These are phyloP conservation scores for Montipora sp. DNA, from an alignment of 64 coral and sea anemone genomes.

Conservation along the genomic window DNA sequence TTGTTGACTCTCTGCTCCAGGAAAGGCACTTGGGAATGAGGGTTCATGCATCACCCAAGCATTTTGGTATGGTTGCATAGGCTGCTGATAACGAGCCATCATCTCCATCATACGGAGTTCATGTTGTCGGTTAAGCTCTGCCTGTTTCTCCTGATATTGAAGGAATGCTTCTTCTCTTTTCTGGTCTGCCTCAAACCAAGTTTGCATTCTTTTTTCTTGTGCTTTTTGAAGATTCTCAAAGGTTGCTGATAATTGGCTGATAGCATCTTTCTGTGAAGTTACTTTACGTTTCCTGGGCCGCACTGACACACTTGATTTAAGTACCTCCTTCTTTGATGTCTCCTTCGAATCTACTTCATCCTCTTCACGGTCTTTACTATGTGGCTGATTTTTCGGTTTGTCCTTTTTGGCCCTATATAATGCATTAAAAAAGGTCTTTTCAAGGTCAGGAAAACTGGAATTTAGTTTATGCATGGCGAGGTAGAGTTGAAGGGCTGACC, in stretches of 20 bases:
- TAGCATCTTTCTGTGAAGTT: constrained; percentile 61
- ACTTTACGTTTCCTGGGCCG: constrained; percentile 70
- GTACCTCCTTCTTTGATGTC: constrained; percentile 60
- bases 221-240: constrained; percentile 72
- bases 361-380: background rate
- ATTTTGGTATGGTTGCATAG: constrained; percentile 60
- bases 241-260: constrained; percentile 61
- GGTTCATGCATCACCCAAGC: constrained; percentile 49
- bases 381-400: background rate
- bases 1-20: constrained; percentile 30
- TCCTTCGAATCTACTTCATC: constrained; percentile 32
- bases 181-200: constrained; percentile 48
- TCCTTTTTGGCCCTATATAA: background rate
- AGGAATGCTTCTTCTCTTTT: constrained; percentile 70
- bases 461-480: background rate
- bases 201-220: constrained; percentile 70
- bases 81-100: constrained; percentile 59
- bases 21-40: constrained; percentile 39
- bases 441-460: constrained; percentile 14
- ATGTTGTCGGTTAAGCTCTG: constrained; percentile 68
- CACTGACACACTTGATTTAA: constrained; percentile 42
- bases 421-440: background rate
- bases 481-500: constrained; percentile 11
- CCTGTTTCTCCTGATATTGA: constrained; percentile 79
- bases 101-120: constrained; percentile 69